Evolutionary conservation across 1,140 invertebrate species (phyloP).

Genomic region (Bemisia tabaci): DNA sequence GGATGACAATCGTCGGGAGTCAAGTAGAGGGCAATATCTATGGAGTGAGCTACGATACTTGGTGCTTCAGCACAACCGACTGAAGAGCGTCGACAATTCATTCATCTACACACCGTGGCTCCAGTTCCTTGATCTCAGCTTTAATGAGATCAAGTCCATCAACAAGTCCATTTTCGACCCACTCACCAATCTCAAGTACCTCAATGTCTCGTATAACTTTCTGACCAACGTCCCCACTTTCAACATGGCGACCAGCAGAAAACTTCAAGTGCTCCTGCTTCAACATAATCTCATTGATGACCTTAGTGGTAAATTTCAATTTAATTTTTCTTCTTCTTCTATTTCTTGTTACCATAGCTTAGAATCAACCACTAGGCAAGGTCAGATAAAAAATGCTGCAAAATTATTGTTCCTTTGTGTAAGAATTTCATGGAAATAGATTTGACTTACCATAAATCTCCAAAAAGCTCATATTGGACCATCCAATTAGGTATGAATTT

Average conservation of each 20-base stretch:
- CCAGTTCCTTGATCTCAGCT: conserved; percentile 6
- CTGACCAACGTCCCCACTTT: not conserved
- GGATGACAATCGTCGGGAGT: not conserved
- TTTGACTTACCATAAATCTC: too few species aligned
- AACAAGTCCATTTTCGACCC: conserved; percentile 1
- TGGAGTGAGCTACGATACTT: conserved; percentile 8
- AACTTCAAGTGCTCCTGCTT: conserved; percentile 2
- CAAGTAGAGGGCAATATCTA: not conserved
- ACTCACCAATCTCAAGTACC: conserved; percentile 2
- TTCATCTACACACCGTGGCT: conserved; percentile 10
- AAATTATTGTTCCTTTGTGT: too few species aligned
- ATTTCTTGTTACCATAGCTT: too few species aligned
- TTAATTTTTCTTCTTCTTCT: too few species aligned
- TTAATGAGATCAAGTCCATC: too few species aligned
- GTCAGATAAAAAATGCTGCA: too few species aligned
- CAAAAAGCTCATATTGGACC: too few species aligned
- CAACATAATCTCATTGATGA: conserved; percentile 3
- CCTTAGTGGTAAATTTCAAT: conserved; percentile 6
- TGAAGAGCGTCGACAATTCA: not conserved
- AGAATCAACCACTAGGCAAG: too few species aligned
- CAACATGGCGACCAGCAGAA: not conserved
- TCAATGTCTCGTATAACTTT: conserved; percentile 1
- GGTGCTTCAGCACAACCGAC: not conserved
- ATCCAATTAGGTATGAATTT: too few species aligned
- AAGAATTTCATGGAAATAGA: too few species aligned